These are phyloP conservation scores for Drosophila lacertosa DNA, from an alignment of 1,140 invertebrate species.

Conservation along the genomic window DNA sequence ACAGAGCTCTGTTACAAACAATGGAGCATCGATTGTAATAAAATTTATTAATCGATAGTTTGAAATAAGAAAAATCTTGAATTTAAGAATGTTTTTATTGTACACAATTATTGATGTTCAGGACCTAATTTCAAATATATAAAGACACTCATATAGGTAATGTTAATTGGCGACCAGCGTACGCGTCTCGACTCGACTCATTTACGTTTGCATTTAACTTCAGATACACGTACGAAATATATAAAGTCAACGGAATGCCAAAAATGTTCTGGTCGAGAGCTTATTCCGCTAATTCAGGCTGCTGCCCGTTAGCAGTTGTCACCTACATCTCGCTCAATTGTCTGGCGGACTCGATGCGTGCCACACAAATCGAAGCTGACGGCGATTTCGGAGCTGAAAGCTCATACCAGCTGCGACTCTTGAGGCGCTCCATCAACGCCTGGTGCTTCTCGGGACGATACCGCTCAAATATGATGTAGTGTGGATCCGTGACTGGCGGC, in stretches of 20 bases:
- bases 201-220: too few species aligned
- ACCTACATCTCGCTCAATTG: slow-evolving; percentile 36
- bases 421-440: slow-evolving; percentile 82
- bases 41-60: too few species aligned
- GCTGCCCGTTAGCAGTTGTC: neutral
- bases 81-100: neutral
- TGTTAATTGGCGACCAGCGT: neutral
- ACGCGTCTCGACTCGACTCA: neutral
- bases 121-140: neutral
- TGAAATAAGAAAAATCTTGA: too few species aligned
- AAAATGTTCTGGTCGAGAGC: neutral
- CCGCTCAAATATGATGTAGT: slow-evolving; percentile 92
- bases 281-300: slow-evolving; percentile 8
- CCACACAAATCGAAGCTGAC: slow-evolving; percentile 40
- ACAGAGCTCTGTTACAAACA: too few species aligned
- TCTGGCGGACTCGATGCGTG: slow-evolving; percentile 39
- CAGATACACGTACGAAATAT: too few species aligned
- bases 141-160: neutral
- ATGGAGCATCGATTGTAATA: too few species aligned
- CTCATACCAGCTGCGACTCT: slow-evolving; percentile 37
- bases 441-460: slow-evolving; percentile 91
- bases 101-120: neutral
- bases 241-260: too few species aligned
- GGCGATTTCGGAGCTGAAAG: neutral
- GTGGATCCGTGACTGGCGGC: slow-evolving; percentile 91